Base-by-base conservation (phyloP, 2,888 invertebrate species). In the Auanema freiburgensis region DNA sequence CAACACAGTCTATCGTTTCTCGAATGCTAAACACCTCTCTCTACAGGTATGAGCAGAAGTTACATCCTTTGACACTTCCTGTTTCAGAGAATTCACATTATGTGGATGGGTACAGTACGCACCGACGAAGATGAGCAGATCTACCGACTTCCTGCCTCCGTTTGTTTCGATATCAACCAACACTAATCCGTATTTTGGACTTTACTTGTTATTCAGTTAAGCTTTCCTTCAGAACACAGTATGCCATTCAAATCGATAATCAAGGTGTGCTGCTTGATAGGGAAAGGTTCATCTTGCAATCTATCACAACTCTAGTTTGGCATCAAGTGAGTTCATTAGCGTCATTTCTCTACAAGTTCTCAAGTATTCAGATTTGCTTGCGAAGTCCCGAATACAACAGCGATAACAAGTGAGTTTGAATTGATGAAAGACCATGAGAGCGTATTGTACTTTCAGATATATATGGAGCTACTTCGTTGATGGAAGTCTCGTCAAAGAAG, bases 21-120 rank as follows among this genome's bases (percentile, higher is more conserved):
- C 18, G 40, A 2, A 11, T n/a, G 46, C 21, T 56, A 1, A 57
- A 62, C 43, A 57, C 62, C 1, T 57, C 57, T 11, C 33, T 57
- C 12, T 57, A 57, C 50, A 57, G 49, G 57, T 49, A 44, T 14
- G 43, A 14, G 14, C 12, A 14, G 43, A 43, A n/a, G 43, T 43
- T 43, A 11, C 43, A 33, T 33, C 33, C 33, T 33, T 5, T 46
- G 16, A 12, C 11, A 43, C 43, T 11, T 12, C 6, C 12, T 21
- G 23, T 52, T 56, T 40, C 41, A 46, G 50, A 56, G 62, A 62
- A 18, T 62, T 62, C 42, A 62, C 57, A 6, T 51, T 62, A 10
- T 62, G 62, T 51, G 56, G 57, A 21, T 62, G 62, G 62, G 51
- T 62, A 21, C 49, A 50, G 25, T 62, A 62, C 24, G 52, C 56